Evolutionary conservation across 2,113 vertebrate species (phyloP).

Genomic region (Odontophorus gujanensis): DNA sequence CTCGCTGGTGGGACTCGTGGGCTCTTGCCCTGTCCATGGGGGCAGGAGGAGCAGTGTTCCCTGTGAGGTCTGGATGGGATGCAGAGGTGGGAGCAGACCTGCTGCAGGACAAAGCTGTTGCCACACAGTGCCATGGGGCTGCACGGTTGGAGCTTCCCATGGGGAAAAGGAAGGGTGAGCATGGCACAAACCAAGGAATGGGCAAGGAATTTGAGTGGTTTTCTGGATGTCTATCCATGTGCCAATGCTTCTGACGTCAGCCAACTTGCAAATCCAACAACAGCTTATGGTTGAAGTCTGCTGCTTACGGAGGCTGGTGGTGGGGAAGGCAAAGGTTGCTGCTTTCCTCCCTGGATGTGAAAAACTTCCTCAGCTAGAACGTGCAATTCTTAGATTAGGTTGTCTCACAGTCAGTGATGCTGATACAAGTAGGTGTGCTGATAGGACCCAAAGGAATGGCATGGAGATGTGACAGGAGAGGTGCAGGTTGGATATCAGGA

Average conservation of each 20-base stretch:
- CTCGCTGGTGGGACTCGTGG: neutral
- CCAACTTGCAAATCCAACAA: neutral
- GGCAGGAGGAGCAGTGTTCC: neutral
- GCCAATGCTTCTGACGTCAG: neutral
- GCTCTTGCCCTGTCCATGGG: neutral
- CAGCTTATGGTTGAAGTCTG: neutral
- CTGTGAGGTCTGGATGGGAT: neutral
- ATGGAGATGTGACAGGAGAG: no score
- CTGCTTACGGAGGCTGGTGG: fast-evolving
- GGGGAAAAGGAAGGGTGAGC: neutral
- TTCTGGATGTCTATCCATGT: neutral
- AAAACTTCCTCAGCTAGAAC: neutral
- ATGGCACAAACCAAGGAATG: neutral
- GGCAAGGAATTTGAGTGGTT: neutral
- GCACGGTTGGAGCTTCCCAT: neutral
- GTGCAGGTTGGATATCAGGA: no score
- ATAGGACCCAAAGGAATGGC: no score
- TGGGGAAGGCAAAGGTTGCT: neutral
- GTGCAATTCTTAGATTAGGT: neutral
- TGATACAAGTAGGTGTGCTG: neutral
- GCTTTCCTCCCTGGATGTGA: neutral
- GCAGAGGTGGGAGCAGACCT: neutral
- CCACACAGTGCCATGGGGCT: neutral
- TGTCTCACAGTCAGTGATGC: neutral
- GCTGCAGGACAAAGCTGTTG: neutral